Evolutionary conservation across 2,888 invertebrate genomes (phyloP).

Genomic region (Vesta saturnalis): DNA sequence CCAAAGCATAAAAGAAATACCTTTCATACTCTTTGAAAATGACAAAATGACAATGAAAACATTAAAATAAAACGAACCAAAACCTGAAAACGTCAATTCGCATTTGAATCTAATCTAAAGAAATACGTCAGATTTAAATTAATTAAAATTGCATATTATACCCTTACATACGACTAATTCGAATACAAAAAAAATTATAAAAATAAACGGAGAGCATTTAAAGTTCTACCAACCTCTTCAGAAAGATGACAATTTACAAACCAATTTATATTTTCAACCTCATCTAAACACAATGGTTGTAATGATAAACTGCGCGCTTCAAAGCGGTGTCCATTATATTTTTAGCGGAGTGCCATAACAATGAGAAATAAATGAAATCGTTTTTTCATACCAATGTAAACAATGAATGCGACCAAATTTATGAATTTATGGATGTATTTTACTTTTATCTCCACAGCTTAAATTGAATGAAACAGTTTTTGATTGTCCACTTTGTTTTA

Average conservation of each 20-base stretch:
- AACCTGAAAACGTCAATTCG: too few relatives aligned
- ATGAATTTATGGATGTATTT: slow-evolving; percentile 38
- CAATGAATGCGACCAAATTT: slow-evolving; percentile 42
- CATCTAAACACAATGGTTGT: slow-evolving; percentile 53
- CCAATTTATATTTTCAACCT: slow-evolving; percentile 54
- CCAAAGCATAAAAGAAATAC: too few relatives aligned
- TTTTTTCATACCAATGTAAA: slow-evolving; percentile 46
- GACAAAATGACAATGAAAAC: too few relatives aligned
- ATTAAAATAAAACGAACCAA: too few relatives aligned
- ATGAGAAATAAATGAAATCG: slow-evolving; percentile 52
- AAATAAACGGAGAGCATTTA: slow-evolving; percentile 28
- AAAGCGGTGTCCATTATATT: slow-evolving; percentile 52
- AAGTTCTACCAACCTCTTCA: slow-evolving; percentile 34
- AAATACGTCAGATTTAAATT: too few relatives aligned
- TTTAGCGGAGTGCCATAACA: slow-evolving; percentile 50
- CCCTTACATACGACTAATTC: too few relatives aligned
- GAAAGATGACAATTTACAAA: slow-evolving; percentile 51
- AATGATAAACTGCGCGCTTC: slow-evolving; percentile 53
- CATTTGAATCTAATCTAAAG: too few relatives aligned
- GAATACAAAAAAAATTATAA: slow-evolving; percentile 7
- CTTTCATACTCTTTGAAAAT: too few relatives aligned
- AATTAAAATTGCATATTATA: too few relatives aligned
- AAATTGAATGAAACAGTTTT: slow-evolving; percentile 39
- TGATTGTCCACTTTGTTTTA: slow-evolving; percentile 36
- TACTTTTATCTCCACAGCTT: slow-evolving; percentile 33